Base-by-base conservation (phyloP, 1,140 invertebrate species). In the Dendroctonus valens region DNA sequence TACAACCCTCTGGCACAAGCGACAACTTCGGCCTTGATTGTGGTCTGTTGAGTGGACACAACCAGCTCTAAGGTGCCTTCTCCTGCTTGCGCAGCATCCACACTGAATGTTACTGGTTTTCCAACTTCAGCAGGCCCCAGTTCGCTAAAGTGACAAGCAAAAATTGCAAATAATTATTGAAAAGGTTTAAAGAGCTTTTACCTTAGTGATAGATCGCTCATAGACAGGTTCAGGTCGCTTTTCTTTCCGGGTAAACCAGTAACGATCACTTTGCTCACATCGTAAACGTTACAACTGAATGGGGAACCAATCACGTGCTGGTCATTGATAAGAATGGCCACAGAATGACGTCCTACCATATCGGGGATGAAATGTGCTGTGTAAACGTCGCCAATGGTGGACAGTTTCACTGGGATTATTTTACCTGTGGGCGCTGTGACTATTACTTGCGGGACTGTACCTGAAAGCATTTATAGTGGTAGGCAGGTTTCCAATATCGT, bases 31-130 rank as follows among this genome's bases (percentile, higher is more conserved):
- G 91, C 91, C 75, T 93, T 93, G 5, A 93, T 91, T 3, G 91
- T 93, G 62, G 91, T 91, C 51, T 92, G 91, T 44, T 91, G 88
- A 0, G 93, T 96, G 41, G 92, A 96, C 0, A 98, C 94, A 0
- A 97, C 94, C 3, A 98, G 81, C 76, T 98, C 96, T 0, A 98
- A 82, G 1, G 96, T 97, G 8, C 96, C 96, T 79, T 97, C 94
- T 0, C 96, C 96, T 37, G 96, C 96, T 73, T 94, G 90, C 0
- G 93, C 94, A 0, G 96, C 95, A 82, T 99, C 95, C 42, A 98
- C 96, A 71, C 89, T 92, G 76, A 96, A 94, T 0, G 92, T 94
- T 0, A 92, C 89, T 4, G 92, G 90, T 73, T 92, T 90, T 0
- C 91, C 91, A 3, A 94, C 83, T 72, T 86, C 85, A n/a, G 85